Percentiles rank a stretch among this genome's conserved stretches.
These are phyloP conservation scores for Tupiocoris notatus DNA, from an alignment of 2,888 invertebrate genomes.

Conservation along the genomic window DNA sequence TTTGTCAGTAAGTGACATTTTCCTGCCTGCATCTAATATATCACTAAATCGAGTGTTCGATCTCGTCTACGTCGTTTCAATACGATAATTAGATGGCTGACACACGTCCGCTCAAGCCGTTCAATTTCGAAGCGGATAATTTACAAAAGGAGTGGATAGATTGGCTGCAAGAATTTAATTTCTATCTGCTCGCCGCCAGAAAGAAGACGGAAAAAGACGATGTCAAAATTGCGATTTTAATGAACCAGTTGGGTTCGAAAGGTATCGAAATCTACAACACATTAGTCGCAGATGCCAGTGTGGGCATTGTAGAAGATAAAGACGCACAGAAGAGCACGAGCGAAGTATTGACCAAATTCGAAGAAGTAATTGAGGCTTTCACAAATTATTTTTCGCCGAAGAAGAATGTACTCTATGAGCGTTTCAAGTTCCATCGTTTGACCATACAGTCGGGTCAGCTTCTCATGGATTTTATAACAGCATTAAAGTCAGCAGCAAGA, in stretches of 20 bases:
- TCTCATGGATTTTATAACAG: background rate
- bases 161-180: slow-evolving; percentile 1
- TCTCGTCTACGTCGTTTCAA: too few relatives aligned
- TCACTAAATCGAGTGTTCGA: too few relatives aligned
- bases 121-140: background rate
- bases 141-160: slow-evolving; percentile 1
- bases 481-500: background rate
- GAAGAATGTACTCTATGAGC: slow-evolving; percentile 11
- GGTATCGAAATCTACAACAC: slow-evolving; percentile 4
- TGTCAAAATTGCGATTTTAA: slow-evolving; percentile 8
- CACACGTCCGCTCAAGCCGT: background rate
- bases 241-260: slow-evolving; percentile 11
- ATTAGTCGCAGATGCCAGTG: background rate
- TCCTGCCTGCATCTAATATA: too few relatives aligned
- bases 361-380: slow-evolving; percentile 5
- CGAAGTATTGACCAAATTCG: background rate
- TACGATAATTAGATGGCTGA: background rate
- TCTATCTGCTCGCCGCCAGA: background rate
- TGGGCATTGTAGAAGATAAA: background rate
- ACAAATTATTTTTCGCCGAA: slow-evolving; percentile 1
- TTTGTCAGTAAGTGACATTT: too few relatives aligned
- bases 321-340: background rate
- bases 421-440: slow-evolving; percentile 19
- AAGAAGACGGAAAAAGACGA: slow-evolving; percentile 8
- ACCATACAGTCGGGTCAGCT: background rate